Evolutionary conservation across 2,113 vertebrate species (phyloP).

Genomic region (Hoplias malabaricus): DNA sequence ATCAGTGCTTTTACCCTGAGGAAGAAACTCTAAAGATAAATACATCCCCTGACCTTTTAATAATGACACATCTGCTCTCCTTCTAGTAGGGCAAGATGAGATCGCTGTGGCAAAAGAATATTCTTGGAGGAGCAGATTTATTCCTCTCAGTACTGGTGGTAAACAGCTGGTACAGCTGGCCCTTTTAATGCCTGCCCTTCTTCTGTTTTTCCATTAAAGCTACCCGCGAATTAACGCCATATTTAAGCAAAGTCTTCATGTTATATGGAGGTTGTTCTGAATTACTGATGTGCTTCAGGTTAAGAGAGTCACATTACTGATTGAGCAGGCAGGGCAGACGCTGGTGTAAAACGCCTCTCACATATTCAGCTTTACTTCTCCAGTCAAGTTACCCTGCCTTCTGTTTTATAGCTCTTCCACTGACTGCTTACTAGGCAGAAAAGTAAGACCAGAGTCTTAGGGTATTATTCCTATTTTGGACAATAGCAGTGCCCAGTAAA

Average conservation of each 20-base stretch:
- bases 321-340: slow-evolving; percentile 1
- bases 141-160: neutral
- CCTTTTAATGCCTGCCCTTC: neutral
- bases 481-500: neutral
- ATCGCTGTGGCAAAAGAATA: neutral
- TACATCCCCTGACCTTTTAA: neutral
- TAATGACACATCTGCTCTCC: neutral
- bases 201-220: neutral
- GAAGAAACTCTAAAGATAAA: neutral
- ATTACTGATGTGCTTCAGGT: neutral
- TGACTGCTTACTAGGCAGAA: slow-evolving; percentile 20
- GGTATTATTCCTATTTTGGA: neutral
- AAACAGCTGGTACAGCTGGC: slow-evolving; percentile 1
- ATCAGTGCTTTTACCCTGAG: neutral
- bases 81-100: neutral
- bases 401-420: neutral
- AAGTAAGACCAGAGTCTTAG: neutral
- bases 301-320: neutral
- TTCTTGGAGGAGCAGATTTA: neutral
- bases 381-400: neutral
- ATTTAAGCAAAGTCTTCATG: neutral
- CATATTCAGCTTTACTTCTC: neutral
- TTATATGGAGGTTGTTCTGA: neutral
- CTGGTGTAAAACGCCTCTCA: neutral
- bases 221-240: neutral